A percentile compares a stretch with the other conserved stretches of the same genome.
phyloP scores from a whole-genome alignment of 2,797 vertebrate species.

The Poeciliopsis presidionis region DNA sequence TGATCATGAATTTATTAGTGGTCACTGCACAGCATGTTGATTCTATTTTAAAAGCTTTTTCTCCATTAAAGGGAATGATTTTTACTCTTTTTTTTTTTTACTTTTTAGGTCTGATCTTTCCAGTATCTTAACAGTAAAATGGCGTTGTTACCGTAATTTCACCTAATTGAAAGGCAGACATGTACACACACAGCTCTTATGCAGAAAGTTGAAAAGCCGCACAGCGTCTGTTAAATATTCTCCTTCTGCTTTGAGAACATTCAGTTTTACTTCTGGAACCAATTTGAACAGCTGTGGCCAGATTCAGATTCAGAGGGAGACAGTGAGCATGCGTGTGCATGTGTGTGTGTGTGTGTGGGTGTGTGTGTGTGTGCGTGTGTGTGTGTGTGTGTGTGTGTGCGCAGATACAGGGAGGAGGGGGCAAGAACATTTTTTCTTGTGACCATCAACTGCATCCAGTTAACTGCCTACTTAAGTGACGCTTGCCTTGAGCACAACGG shows the following conservation, averaged over 20 bases:
- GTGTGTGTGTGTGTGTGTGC: not conserved
- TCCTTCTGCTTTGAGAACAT: conserved; percentile 69
- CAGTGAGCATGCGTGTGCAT: conserved; percentile 8
- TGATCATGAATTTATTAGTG: not conserved
- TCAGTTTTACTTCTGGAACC: conserved; percentile 75
- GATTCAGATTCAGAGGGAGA: conserved; percentile 52
- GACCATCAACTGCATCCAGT: conserved; percentile 65
- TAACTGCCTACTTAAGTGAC: conserved; percentile 54
- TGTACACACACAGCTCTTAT: not conserved
- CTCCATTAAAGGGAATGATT: not conserved
- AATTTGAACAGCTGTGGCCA: conserved; percentile 77
- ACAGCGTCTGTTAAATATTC: conserved; percentile 61
- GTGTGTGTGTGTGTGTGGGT: conserved; percentile 9
- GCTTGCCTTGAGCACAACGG: conserved; percentile 49
- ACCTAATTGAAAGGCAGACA: conserved; percentile 14
- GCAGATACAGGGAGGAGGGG: not conserved
- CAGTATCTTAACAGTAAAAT: not conserved
- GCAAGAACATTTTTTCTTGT: conserved; percentile 37
- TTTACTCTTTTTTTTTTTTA: no score
- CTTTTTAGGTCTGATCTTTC: not conserved
- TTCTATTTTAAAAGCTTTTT: not conserved
- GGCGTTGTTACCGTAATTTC: not conserved
- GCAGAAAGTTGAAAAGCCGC: conserved; percentile 31
- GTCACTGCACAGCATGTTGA: not conserved
- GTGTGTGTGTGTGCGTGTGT: not conserved